Conservation (phyloP, 2,113 vertebrate genomes). For the Vidua chalybeata region DNA sequence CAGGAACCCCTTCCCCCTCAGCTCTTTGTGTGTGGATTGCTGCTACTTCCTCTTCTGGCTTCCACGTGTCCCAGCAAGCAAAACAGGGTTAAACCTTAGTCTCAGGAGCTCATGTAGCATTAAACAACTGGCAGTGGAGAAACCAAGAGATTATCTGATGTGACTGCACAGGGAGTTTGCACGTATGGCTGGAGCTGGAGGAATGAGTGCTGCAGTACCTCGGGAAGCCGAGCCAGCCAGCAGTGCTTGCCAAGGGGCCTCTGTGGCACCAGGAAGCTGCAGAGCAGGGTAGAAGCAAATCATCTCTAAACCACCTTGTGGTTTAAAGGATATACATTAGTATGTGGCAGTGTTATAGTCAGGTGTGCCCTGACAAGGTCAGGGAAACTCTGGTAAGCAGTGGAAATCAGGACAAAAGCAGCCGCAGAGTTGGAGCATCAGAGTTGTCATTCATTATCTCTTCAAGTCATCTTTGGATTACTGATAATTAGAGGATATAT, state of each 20-base stretch:
- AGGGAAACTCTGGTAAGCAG: not conserved
- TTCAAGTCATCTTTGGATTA: not conserved
- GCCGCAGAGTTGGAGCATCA: not conserved
- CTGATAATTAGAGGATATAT: not conserved
- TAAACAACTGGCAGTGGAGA: not conserved
- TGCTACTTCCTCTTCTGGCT: not conserved
- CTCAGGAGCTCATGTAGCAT: not conserved
- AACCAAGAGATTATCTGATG: not conserved
- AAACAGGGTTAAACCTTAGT: not conserved
- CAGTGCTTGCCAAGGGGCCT: fast-evolving
- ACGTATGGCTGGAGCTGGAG: fast-evolving
- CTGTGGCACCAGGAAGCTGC: fast-evolving
- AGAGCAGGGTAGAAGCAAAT: fast-evolving
- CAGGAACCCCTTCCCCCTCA: not conserved
- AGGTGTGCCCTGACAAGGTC: not conserved
- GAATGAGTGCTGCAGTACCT: not conserved
- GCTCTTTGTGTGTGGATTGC: not conserved
- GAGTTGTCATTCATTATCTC: not conserved
- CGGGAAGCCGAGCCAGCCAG: fast-evolving
- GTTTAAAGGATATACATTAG: not conserved
- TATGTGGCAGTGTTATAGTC: not conserved
- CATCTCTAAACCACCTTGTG: fast-evolving
- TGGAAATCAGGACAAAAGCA: not conserved
- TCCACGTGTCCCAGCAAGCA: not conserved
- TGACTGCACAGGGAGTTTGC: not conserved